Evolutionary conservation across 2,113 vertebrate species (phyloP).

Genomic region (Dolichotis patagonum): DNA sequence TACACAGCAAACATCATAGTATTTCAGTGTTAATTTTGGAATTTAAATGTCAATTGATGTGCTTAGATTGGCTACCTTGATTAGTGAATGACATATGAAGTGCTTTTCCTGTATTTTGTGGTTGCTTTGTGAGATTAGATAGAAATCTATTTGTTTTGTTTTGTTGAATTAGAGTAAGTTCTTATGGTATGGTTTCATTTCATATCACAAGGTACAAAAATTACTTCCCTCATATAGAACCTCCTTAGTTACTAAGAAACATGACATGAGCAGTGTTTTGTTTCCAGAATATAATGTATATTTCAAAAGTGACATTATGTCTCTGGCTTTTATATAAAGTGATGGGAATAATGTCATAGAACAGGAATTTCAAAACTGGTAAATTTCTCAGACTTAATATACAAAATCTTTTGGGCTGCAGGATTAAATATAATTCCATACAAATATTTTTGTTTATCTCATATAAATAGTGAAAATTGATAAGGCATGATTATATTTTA

Average conservation of each 20-base stretch:
- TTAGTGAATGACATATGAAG: neutral
- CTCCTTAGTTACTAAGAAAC: neutral
- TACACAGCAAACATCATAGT: too few species aligned
- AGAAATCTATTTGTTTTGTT: slow-evolving; percentile 15
- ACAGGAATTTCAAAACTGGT: neutral
- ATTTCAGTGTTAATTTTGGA: neutral
- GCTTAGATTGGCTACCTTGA: neutral
- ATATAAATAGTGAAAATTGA: neutral
- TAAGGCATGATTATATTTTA: neutral
- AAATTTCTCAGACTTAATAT: neutral
- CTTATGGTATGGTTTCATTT: neutral
- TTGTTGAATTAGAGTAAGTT: neutral
- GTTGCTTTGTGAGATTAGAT: neutral
- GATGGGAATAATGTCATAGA: neutral
- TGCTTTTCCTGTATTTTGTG: neutral
- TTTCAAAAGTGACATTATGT: neutral
- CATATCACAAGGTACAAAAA: neutral
- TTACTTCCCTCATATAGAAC: neutral
- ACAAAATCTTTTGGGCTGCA: neutral
- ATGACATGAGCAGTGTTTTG: neutral
- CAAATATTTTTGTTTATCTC: neutral
- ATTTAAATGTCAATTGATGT: neutral
- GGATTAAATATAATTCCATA: neutral
- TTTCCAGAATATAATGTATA: neutral
- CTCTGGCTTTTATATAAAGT: neutral